Evolutionary conservation across 2,888 invertebrate genomes (phyloP), one percentile per base, ranked within the genome.

Genomic region (Cheilosia variabilis): DNA sequence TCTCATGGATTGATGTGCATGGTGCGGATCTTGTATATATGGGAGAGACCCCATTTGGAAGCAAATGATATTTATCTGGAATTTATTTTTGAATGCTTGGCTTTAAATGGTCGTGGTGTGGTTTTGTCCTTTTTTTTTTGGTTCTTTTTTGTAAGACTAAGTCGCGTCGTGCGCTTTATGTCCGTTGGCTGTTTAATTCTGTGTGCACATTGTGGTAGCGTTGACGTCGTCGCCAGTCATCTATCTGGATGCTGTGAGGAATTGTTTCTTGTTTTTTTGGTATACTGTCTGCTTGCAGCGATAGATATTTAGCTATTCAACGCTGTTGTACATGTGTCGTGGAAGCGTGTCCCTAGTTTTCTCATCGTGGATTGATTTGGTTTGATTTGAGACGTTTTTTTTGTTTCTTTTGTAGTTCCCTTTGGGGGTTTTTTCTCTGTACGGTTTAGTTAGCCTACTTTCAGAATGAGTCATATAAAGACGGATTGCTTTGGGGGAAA

Each of bases 271-370:
- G 24, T 27, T 52, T 52, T 73, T 65, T 65, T 60, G 41, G 55
- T 24, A 17, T 22, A 43, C 45, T 60, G 73, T 53, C 63, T 68
- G 37, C 66, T 71, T 55, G 72, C 83, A 86, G 81, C 86, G 81
- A 81, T 81, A 81, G 86, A 81, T 86, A 86, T 86, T 86, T 86
- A 86, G 86, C 86, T 81, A 86, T 86, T 86, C 86, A 77, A 86
- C 86, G 86, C 86, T 86, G 86, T 86, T 62, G 81, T 86, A 86
- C 86, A 86, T 86, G 86, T 86, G 86, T 86, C 72, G 86, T 86
- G 76, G 86, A 81, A 86, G 86, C 86, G 86, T 86, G 86, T 86
- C 81, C 41, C 81, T 86, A 80, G 86, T 86, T 81, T 72, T 77
- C 86, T 27, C 86, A 86, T 86, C 76, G 72, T 81, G 76, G 81